Evolutionary conservation across 2,113 vertebrate genomes (phyloP).

Genomic region (Xenus cinereus): DNA sequence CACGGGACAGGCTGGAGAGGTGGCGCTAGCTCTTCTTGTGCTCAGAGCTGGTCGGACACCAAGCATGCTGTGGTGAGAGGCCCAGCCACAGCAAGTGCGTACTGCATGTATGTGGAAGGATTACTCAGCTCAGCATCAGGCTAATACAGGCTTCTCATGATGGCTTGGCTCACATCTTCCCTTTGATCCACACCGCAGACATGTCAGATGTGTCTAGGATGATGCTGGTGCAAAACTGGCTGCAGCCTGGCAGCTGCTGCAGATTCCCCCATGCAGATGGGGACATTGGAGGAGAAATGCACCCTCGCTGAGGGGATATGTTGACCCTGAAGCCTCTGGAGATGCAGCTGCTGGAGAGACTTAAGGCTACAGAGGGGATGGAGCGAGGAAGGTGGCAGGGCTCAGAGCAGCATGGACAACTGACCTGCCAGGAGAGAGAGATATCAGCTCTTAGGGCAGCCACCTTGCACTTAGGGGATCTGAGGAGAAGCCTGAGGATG

Average conservation of each 20-base stretch:
- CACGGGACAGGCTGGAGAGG: rapidly evolving
- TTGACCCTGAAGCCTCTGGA: background rate
- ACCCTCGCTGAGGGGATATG: rapidly evolving
- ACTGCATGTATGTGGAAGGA: background rate
- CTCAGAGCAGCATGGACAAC: background rate
- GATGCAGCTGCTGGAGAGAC: background rate
- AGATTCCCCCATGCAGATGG: rapidly evolving
- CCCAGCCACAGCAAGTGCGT: background rate
- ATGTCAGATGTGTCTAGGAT: background rate
- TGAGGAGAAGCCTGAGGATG: background rate
- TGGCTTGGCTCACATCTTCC: rapidly evolving
- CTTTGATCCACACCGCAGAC: background rate
- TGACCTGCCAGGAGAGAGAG: background rate
- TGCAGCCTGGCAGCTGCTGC: background rate
- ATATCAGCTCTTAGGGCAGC: background rate
- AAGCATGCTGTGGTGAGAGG: background rate
- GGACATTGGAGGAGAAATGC: background rate
- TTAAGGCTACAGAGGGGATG: background rate
- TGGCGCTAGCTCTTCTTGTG: background rate
- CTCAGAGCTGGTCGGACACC: background rate
- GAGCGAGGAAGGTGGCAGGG: background rate
- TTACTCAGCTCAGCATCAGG: background rate
- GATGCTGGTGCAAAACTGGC: background rate
- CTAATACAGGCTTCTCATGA: background rate
- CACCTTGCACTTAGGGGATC: background rate